phyloP scores from a whole-genome alignment of 2,113 vertebrate genomes.

The Paralichthys olivaceus region DNA sequence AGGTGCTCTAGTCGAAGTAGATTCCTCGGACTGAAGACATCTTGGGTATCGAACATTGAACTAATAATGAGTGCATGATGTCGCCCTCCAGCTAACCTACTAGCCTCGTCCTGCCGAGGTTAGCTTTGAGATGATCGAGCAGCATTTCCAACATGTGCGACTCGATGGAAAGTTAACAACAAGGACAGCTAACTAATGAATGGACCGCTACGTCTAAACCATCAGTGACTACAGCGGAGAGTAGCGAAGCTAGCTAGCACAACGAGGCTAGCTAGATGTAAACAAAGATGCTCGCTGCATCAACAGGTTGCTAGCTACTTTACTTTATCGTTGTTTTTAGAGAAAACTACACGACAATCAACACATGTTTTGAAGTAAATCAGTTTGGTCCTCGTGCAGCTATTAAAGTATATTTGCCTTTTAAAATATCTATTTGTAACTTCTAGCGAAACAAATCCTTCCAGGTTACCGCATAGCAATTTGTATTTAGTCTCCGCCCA shows the following conservation, averaged over 20 bases:
- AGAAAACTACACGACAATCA: not conserved
- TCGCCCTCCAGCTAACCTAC: constrained; percentile 6
- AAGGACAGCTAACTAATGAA: not conserved
- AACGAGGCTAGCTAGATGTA: constrained; percentile 45
- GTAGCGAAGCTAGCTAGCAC: constrained; percentile 5
- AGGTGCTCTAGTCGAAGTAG: constrained; percentile 80
- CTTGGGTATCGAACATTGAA: constrained; percentile 70
- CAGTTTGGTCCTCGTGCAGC: not conserved
- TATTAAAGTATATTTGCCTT: not conserved
- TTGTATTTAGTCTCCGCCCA: constrained; percentile 63
- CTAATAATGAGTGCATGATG: not conserved
- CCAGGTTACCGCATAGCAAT: not conserved
- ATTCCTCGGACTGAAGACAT: constrained; percentile 79
- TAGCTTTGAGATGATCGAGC: not conserved
- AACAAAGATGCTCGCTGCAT: constrained; percentile 52
- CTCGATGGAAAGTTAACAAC: not conserved
- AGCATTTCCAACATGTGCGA: constrained; percentile 1
- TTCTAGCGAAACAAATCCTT: constrained; percentile 1
- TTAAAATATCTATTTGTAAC: not conserved
- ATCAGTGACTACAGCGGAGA: not conserved
- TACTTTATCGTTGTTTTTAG: not conserved
- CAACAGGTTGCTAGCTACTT: constrained; percentile 51
- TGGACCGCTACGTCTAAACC: not conserved
- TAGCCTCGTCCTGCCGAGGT: not conserved
- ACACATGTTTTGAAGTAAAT: not conserved